phyloP scores from a whole-genome alignment of 2,797 vertebrate species.

The Pangasius krempfi region DNA sequence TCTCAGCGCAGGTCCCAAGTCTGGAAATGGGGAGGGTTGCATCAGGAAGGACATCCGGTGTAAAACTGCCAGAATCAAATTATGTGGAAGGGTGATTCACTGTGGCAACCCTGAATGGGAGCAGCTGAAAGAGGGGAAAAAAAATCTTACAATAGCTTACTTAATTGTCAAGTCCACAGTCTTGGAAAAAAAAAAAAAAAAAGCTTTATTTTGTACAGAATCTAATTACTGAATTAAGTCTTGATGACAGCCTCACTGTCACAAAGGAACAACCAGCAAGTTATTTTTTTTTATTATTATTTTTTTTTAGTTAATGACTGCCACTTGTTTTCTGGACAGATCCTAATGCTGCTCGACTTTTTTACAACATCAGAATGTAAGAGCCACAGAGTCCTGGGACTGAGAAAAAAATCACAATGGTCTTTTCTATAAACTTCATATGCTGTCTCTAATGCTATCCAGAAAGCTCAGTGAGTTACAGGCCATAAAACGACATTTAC shows the following conservation, averaged over 20 bases:
- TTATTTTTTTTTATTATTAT: background rate
- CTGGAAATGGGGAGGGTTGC: no score
- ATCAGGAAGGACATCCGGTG: no score
- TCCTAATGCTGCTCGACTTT: background rate
- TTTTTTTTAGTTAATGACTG: background rate
- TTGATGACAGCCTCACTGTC: background rate
- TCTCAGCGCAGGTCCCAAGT: no score
- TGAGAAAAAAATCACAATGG: background rate
- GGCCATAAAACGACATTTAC: constrained; percentile 57
- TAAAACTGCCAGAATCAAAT: no score
- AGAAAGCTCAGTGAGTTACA: constrained; percentile 59
- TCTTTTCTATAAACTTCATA: constrained; percentile 15
- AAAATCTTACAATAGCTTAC: background rate
- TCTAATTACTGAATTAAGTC: background rate
- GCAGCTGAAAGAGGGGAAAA: no score
- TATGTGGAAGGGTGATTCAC: no score
- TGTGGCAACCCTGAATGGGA: no score
- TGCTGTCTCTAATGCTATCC: constrained; percentile 28
- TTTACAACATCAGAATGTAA: constrained; percentile 31
- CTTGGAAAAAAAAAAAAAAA: no score
- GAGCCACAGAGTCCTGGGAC: background rate
- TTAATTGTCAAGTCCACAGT: background rate
- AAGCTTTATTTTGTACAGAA: background rate
- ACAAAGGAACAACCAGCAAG: background rate
- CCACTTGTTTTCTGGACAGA: background rate